These are phyloP conservation scores for Crioceris asparagi DNA, from an alignment of 2,888 invertebrate genomes.

Conservation along the genomic window DNA sequence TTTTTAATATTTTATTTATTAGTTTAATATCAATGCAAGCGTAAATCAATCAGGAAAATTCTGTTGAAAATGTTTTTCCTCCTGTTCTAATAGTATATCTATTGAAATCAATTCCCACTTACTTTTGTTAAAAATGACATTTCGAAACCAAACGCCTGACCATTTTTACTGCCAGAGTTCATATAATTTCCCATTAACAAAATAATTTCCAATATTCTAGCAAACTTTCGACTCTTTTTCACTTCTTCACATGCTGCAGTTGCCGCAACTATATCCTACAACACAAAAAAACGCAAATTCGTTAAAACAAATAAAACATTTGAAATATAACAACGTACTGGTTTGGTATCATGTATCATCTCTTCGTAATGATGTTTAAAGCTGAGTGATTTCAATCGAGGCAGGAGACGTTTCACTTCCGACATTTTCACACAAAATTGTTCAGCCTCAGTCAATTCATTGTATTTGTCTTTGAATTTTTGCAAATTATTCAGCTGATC, in stretches of 20 bases:
- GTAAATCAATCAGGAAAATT: too few species aligned
- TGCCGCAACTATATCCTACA: constrained; percentile 81
- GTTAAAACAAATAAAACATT: constrained; percentile 4
- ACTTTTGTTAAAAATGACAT: constrained; percentile 93
- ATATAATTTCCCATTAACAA: constrained; percentile 91
- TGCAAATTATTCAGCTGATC: constrained; percentile 81
- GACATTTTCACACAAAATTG: constrained; percentile 88
- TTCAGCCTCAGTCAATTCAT: constrained; percentile 84
- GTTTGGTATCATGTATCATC: constrained; percentile 77
- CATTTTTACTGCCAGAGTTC: constrained; percentile 91
- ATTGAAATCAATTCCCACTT: constrained; percentile 16
- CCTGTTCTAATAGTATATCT: too few species aligned
- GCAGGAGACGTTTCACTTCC: constrained; percentile 75
- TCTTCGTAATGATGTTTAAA: constrained; percentile 84
- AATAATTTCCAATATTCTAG: constrained; percentile 78
- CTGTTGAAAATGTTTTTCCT: too few species aligned
- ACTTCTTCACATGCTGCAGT: constrained; percentile 94
- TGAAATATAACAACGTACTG: constrained; percentile 45
- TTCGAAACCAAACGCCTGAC: constrained; percentile 91
- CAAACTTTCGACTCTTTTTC: constrained; percentile 79
- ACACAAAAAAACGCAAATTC: constrained; percentile 12
- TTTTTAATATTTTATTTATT: too few species aligned
- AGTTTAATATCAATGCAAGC: too few species aligned
- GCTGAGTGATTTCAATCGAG: constrained; percentile 78
- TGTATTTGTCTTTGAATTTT: constrained; percentile 64